Percentiles rank a stretch among this genome's conserved stretches.
These are phyloP conservation scores for Diorhabda sublineata DNA, from an alignment of 1,140 invertebrate species.

Conservation along the genomic window DNA sequence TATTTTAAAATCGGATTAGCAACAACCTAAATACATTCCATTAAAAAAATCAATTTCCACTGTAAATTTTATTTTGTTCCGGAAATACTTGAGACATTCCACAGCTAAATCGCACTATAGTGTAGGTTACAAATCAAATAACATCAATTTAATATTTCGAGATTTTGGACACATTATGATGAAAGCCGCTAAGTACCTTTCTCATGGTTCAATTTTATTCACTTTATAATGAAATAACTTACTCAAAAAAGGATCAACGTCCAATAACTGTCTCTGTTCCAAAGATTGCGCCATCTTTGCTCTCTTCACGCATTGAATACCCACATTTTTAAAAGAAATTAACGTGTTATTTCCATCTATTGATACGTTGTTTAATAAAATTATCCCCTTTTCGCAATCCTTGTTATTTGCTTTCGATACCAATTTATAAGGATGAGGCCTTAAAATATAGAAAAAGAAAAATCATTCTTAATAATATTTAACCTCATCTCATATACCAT, in stretches of 20 bases:
- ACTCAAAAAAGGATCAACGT: conserved; percentile 93
- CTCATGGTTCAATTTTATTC: too few relatives aligned
- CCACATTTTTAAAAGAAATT: conserved; percentile 84
- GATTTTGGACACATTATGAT: too few relatives aligned
- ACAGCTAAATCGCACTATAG: too few relatives aligned
- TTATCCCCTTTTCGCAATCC: conserved; percentile 76
- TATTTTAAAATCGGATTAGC: too few relatives aligned
- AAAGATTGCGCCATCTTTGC: conserved; percentile 87
- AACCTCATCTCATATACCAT: background rate
- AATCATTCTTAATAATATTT: background rate
- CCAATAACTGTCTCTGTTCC: conserved; percentile 70
- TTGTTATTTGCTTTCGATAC: conserved; percentile 73
- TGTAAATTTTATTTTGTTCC: too few relatives aligned
- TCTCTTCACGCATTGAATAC: conserved; percentile 95
- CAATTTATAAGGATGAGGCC: conserved; percentile 92
- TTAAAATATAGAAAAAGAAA: conserved; percentile 32
- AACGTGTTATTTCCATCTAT: conserved; percentile 66
- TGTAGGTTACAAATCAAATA: too few relatives aligned
- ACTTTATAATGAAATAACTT: conserved; percentile 46
- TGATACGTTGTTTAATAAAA: conserved; percentile 70
- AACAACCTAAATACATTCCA: too few relatives aligned
- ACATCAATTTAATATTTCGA: too few relatives aligned
- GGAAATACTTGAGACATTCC: too few relatives aligned
- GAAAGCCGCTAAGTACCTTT: too few relatives aligned
- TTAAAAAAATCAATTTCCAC: too few relatives aligned